Percentiles rank a stretch among this genome's conserved stretches.
Conservation (phyloP, 2,888 invertebrate species). For the Cataglyphis cursor region DNA sequence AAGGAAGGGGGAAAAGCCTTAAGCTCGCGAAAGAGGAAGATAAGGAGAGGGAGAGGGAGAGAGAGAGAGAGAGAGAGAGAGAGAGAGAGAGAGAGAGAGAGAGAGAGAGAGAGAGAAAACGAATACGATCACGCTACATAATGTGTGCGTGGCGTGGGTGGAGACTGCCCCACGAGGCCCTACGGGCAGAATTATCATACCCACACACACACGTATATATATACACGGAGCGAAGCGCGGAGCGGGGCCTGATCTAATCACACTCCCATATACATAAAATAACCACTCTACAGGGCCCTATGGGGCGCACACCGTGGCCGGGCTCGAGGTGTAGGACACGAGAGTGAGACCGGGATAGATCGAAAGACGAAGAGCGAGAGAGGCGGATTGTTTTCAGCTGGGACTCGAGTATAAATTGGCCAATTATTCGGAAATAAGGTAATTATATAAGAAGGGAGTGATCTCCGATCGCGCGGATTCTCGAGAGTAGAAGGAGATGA, state of each 20-base stretch:
- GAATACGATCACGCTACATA: conserved; percentile 63
- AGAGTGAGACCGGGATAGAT: conserved; percentile 69
- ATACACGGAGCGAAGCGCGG: conserved; percentile 41
- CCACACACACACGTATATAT: conserved; percentile 77
- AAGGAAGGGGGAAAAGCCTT: conserved; percentile 43
- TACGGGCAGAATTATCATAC: conserved; percentile 86
- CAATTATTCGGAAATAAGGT: conserved; percentile 87
- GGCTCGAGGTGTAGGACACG: conserved; percentile 71
- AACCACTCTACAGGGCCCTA: conserved; percentile 86
- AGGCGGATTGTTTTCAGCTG: conserved; percentile 86
- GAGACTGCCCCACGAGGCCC: conserved; percentile 84
- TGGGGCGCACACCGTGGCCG: conserved; percentile 81
- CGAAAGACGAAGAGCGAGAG: conserved; percentile 75
- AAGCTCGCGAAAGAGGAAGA: conserved; percentile 1
- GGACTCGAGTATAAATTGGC: conserved; percentile 87
- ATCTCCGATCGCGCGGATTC: conserved; percentile 83
- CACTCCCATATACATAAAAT: conserved; percentile 87
- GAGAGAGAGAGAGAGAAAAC: conserved; percentile 23
- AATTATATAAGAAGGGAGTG: conserved; percentile 87
- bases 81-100: conserved; percentile 26
- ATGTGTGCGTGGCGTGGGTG: conserved; percentile 85
- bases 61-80: conserved; percentile 33
- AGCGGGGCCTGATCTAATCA: conserved; percentile 86
- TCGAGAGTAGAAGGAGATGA: conserved; percentile 69
- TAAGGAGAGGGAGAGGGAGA: conserved; percentile 9